Percentiles rank a stretch among this genome's conserved stretches.
phyloP scores from a whole-genome alignment of 1,140 invertebrate genomes.

The Cheumatopsyche charites region DNA sequence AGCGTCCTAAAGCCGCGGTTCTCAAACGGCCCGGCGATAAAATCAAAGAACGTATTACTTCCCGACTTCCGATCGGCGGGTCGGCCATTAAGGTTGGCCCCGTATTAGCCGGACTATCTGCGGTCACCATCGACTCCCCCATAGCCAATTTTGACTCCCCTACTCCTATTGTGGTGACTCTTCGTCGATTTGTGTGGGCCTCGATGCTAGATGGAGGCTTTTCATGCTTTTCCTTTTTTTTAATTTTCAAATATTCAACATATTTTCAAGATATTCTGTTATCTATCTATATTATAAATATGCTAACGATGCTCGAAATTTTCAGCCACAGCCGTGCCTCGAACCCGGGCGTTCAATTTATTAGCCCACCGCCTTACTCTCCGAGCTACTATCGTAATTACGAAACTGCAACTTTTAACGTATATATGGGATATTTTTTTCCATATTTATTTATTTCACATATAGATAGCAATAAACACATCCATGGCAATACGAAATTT shows the following conservation, averaged over 20 bases:
- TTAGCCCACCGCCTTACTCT: too few species aligned
- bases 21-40: constrained; percentile 22
- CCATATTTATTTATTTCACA: too few species aligned
- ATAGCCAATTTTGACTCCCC: background rate
- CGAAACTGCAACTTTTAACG: too few species aligned
- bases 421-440: too few species aligned
- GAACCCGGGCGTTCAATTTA: too few species aligned
- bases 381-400: too few species aligned
- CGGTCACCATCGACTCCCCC: constrained; percentile 34
- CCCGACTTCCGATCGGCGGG: constrained; percentile 36
- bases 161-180: background rate
- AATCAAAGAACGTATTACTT: constrained; percentile 37
- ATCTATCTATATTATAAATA: too few species aligned
- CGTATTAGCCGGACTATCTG: constrained; percentile 41
- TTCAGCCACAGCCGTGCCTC: too few species aligned
- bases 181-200: background rate
- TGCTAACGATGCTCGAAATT: too few species aligned
- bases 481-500: too few species aligned
- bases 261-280: background rate
- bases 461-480: too few species aligned
- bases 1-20: background rate
- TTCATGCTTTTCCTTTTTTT: background rate
- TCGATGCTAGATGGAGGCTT: too few species aligned
- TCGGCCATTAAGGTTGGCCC: constrained; percentile 29
- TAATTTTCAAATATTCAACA: background rate